Evolutionary conservation across 2,888 invertebrate species (phyloP), one percentile per base, ranked within the genome.

Genomic region (Leucophora obtusa): DNA sequence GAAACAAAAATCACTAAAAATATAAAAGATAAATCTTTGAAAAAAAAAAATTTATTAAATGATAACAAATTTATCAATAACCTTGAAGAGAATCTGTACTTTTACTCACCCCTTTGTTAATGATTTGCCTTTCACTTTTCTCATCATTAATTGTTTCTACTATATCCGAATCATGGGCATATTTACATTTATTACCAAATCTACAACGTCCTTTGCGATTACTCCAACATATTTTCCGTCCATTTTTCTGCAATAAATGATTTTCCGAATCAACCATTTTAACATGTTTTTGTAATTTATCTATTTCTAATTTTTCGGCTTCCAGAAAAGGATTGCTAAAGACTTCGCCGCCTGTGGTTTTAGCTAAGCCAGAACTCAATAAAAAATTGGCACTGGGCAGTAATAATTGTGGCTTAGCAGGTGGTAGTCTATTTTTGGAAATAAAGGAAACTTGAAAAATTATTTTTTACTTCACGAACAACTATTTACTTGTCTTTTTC

Each of bases 171-270:
- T 96, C 97, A 89, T 98, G 97, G 0, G 96, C 97, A 90, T 94
- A 98, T 85, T 95, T 96, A 89, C 98, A 98, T 86, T 96, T 96
- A 87, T 96, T 96, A 0, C 97, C 97, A 90, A 97, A 97, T 65
- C 96, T 92, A 89, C 98, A 98, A 35, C 95, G 93, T 1, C 97
- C 97, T 88, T 96, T 97, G 47, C 96, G 92, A 88, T 97, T 96
- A 90, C 96, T 97, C 96, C 96, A 97, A 90, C 98, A 98, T 80
- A 97, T 95, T 88, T 95, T 96, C 86, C 95, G 95, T 0, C 96
- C 96, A 87, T 96, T 96, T 84, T 96, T 95, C 90, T 94, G 93
- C 85, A 93, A 93, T n/a, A 94, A 93, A 87, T 94, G 93, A 83
- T 93, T 93, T 88, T 93, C 93, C 82, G 93, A 92, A 88, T 92